Conservation (phyloP, 2,888 invertebrate genomes). For the Drosophila lutescens region DNA sequence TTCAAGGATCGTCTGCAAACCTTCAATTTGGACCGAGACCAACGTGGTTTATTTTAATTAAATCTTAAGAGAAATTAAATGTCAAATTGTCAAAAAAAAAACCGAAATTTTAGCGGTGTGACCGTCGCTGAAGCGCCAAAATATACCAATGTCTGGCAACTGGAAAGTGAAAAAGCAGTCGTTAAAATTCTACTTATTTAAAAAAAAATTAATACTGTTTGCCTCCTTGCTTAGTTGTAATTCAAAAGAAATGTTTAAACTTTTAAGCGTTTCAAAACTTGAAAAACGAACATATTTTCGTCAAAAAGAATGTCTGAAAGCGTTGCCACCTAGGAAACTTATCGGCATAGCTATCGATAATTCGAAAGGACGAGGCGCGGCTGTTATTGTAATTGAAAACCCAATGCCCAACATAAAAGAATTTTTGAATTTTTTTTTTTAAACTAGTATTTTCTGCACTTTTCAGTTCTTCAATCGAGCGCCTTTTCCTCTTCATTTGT, state of each 20-base stretch:
- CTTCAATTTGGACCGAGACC: no score
- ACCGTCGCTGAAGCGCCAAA: constrained; percentile 29
- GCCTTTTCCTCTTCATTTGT: not conserved
- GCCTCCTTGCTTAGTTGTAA: no score
- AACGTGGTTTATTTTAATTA: not conserved
- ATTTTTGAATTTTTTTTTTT: not conserved
- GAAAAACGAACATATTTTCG: not conserved
- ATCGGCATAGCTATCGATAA: not conserved
- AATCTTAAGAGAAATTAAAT: not conserved
- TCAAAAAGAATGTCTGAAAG: not conserved
- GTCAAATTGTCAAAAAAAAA: not conserved
- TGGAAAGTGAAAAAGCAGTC: not conserved
- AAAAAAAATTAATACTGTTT: no score
- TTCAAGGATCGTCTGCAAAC: not conserved
- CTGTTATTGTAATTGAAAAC: not conserved
- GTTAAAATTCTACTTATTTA: no score
- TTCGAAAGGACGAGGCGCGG: not conserved
- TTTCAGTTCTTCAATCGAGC: not conserved
- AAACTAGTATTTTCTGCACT: not conserved
- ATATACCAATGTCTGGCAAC: not conserved
- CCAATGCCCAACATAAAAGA: not conserved
- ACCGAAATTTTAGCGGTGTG: constrained; percentile 32
- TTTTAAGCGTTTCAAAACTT: no score
- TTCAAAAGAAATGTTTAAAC: no score
- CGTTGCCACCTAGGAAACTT: not conserved